Percentiles rank a stretch among this genome's conserved stretches.
These are phyloP conservation scores for Gambusia holbrooki DNA, from an alignment of 2,113 vertebrate species.

Conservation along the genomic window DNA sequence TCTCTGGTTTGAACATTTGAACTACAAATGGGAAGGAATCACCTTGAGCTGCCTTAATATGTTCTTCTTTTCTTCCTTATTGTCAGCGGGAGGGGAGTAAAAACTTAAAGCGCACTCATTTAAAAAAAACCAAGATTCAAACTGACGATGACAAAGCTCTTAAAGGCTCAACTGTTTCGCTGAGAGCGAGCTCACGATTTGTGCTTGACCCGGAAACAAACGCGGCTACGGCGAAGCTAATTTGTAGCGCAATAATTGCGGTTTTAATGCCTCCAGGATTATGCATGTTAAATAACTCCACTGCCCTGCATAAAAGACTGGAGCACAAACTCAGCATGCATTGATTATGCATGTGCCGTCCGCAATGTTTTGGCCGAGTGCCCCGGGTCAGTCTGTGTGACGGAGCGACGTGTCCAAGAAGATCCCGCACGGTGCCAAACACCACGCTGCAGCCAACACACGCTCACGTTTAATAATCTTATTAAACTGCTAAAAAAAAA, in stretches of 20 bases:
- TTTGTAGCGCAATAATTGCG: conserved; percentile 27
- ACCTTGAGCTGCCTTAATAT: background rate
- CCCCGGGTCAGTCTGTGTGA: conserved; percentile 20
- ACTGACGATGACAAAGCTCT: conserved; percentile 17
- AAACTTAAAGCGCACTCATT: background rate
- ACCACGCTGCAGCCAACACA: conserved; percentile 31
- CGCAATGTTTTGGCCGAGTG: conserved; percentile 43
- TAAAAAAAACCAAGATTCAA: conserved; percentile 7
- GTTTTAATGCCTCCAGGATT: conserved; percentile 30
- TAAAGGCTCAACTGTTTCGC: conserved; percentile 8
- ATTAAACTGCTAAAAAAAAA: conserved; percentile 21
- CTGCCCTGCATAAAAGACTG: conserved; percentile 18
- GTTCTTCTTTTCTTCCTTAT: background rate
- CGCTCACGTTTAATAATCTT: conserved; percentile 36
- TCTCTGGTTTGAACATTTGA: background rate
- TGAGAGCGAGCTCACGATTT: conserved; percentile 40
- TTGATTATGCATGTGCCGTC: conserved; percentile 36
- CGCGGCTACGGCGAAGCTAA: conserved; percentile 7
- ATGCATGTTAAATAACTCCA: conserved; percentile 30
- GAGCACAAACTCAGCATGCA: conserved; percentile 26
- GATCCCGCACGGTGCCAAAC: conserved; percentile 26
- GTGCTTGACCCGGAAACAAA: conserved; percentile 24
- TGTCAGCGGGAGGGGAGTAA: conserved; percentile 2
- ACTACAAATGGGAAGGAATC: background rate
- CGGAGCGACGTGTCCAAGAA: conserved; percentile 24